Evolutionary conservation across 1,140 invertebrate species (phyloP), one percentile per base, ranked within the genome.

Genomic region (Glomeris maerens): DNA sequence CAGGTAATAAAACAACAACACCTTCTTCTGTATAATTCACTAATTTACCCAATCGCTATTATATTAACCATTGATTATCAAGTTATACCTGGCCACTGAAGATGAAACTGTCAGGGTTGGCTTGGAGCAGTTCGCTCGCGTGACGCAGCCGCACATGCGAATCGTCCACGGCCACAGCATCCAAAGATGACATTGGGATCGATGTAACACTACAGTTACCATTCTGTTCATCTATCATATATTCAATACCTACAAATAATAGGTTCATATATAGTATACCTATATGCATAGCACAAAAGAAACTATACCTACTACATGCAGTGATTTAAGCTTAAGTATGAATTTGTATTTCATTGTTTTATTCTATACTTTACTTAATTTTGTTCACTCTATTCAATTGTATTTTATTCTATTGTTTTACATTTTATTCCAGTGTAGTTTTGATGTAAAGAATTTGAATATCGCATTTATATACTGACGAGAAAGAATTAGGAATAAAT

Each of bases 171-270:
- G 44, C 45, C 3, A 53, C 55, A n/a, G 58, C 53, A 49, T 60
- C 60, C n/a, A 56, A 48, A 25, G 60, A 52, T 1, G 49, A 46
- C 21, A 55, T n/a, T n/a, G 59, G 60, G 23, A 61, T 61, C 21
- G 52, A 47, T 42, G 57, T 49, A 27, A 61, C 55, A 44, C 50
- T 57, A 50, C 60, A 61, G 41, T 61, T 61, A 28, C 55, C 53
- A 3, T 51, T 57, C 41, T 50, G 50, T 47, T 61, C 60, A 42
- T 60, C 59, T 38, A 61, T 61, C 45, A 56, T 52, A 44, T 60
- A 61, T 45, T 60, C 58, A 21, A 61, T 53, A 0, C 60, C 60
- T 60, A 27, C 25, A 25, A 4, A 7, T 27, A 10, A 42, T 20
- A 7, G 7, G 7, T 20, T 42, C 7, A 5, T 42, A 10, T 10